Conservation (phyloP, 2,888 invertebrate species). For the Euplagia quadripunctaria region DNA sequence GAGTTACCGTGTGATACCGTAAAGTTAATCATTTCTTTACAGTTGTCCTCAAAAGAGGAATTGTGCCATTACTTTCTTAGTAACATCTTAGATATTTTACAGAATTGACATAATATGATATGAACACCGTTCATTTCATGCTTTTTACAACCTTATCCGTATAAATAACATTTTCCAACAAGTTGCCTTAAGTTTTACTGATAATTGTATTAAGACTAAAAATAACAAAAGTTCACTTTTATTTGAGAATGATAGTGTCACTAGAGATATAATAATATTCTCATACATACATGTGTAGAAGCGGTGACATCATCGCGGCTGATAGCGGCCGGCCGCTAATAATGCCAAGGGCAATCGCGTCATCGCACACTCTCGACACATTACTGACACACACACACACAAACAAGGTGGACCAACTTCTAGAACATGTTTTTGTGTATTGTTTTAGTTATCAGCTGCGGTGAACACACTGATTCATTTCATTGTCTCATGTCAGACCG, state of each 20-base stretch:
- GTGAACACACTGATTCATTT: constrained; percentile 26
- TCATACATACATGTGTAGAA: constrained; percentile 16
- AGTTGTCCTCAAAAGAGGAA: background rate
- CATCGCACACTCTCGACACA: constrained; percentile 43
- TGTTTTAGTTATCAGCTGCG: constrained; percentile 28
- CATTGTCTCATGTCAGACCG: constrained; percentile 10
- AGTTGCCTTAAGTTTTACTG: background rate
- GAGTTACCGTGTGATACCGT: background rate
- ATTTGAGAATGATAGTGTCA: background rate
- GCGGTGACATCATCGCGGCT: constrained; percentile 61
- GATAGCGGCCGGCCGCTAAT: constrained; percentile 64
- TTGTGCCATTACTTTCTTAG: background rate
- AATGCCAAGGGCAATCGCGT: constrained; percentile 78
- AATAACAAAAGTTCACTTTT: background rate
- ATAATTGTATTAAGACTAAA: background rate
- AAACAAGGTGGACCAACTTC: constrained; percentile 1
- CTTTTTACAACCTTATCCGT: background rate
- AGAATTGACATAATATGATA: background rate
- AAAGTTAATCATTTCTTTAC: background rate
- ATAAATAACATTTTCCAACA: background rate
- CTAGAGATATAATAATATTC: constrained; percentile 2
- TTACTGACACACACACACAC: constrained; percentile 15
- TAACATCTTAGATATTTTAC: background rate
- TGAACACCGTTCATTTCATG: background rate
- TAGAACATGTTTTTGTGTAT: constrained; percentile 22